phyloP scores from a whole-genome alignment of 2,888 invertebrate genomes.

The Acanthococcus lagerstroemiae region DNA sequence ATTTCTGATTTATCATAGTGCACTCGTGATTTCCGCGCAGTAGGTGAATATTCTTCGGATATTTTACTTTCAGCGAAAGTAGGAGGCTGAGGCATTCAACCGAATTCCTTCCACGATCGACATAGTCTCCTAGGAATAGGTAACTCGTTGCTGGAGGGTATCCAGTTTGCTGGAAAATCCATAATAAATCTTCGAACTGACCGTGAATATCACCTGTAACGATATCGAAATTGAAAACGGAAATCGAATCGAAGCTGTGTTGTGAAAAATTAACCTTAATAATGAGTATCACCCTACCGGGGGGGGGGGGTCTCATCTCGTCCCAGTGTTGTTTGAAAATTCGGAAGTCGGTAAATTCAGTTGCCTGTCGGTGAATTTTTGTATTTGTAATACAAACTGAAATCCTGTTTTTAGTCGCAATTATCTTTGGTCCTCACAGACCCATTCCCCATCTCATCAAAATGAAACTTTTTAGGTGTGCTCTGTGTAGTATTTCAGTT shows the following conservation, averaged over 20 bases:
- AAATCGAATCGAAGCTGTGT: background rate
- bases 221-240: background rate
- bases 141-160: constrained; percentile 47
- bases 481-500: no score
- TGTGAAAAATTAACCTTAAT: no score
- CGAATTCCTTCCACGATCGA: constrained; percentile 43
- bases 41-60: constrained; percentile 49
- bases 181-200: constrained; percentile 46
- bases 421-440: no score
- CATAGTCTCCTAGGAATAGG: constrained; percentile 48
- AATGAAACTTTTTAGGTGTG: no score
- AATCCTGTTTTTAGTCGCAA: no score
- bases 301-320: no score
- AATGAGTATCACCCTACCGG: no score
- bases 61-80: constrained; percentile 48
- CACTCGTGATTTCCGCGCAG: constrained; percentile 49
- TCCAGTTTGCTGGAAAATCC: constrained; percentile 46
- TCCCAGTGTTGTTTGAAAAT: no score
- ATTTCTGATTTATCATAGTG: constrained; percentile 48
- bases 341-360: no score
- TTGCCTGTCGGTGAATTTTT: no score
- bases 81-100: constrained; percentile 43
- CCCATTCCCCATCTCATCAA: no score
- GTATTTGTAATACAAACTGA: no score
- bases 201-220: constrained; percentile 47